Evolutionary conservation across 2,797 vertebrate species (phyloP).

Genomic region (Gymnocypris eckloni): DNA sequence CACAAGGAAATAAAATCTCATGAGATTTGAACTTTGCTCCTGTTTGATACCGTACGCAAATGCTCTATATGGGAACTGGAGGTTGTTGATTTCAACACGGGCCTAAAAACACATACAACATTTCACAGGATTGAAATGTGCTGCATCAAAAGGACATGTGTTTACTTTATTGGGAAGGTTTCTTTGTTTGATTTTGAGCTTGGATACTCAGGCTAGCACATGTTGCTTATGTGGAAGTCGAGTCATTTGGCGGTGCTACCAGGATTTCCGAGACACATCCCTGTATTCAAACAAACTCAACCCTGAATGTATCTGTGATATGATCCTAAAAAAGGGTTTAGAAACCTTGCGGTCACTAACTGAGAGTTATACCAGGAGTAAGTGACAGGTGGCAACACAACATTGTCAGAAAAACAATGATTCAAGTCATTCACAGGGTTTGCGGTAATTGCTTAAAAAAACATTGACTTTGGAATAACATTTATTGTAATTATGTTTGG

Average conservation of each 20-base stretch:
- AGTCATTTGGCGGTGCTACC: conserved; percentile 10
- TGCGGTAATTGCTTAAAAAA: conserved; percentile 11
- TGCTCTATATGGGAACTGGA: conserved; percentile 1
- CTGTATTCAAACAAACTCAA: conserved; percentile 48
- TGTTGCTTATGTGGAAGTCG: conserved; percentile 14
- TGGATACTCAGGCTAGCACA: conserved; percentile 28
- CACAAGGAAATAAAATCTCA: conserved; percentile 36
- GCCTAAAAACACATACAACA: not conserved
- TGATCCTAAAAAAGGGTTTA: conserved; percentile 27
- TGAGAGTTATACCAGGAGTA: not conserved
- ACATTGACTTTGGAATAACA: not conserved
- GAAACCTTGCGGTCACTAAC: not conserved
- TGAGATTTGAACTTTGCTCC: conserved; percentile 52
- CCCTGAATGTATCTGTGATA: conserved; percentile 26
- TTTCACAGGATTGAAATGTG: not conserved
- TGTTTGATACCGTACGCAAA: conserved; percentile 8
- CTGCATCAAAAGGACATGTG: not conserved
- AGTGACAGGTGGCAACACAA: not conserved
- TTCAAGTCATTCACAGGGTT: not conserved
- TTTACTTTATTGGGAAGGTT: conserved; percentile 34
- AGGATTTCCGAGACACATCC: conserved; percentile 41
- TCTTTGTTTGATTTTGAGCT: conserved; percentile 37
- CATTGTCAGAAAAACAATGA: conserved; percentile 14
- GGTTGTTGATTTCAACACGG: not conserved
- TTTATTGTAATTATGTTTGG: not conserved